Base-by-base conservation (phyloP, 2,113 vertebrate genomes). In the Ptilorrhoa leucosticta region DNA sequence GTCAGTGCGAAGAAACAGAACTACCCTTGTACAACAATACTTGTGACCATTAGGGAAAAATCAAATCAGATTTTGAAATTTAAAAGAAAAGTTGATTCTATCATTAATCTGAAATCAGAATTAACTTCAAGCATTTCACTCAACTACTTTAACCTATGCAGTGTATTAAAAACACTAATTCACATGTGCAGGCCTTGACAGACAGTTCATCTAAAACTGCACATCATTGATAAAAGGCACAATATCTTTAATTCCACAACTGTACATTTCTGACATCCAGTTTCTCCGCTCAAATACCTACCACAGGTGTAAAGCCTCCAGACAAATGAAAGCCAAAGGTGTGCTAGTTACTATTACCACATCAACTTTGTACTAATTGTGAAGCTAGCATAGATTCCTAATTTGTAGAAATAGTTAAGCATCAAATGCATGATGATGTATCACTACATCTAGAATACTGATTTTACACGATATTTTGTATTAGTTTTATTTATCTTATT, bases 381-480 rank as follows among this genome's bases (percentile, higher is more conserved):
- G 54, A 93, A 95, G 50, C n/a, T 93, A 80, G 57, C 70, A 69
- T 83, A 79, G 66, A 77, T 72, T 75, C n/a, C 58, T 92, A 30
- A 88, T 73, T 77, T 78, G 89, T 96, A 95, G 82, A 90, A 77
- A 70, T 94, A 97, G 92, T 77, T 88, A 83, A 77, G 53, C 22
- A 86, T 85, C 77, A 88, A 94, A 88, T 91, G 79, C 87, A 96
- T 91, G 92, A 87, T 82, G 20, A 68, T 58, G 40, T 89, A 79
- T 84, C 44, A 37, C 44, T 56, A 58, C 78, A 68, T 51, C 78
- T 83, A 87, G 35, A 87, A 77, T 65, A 91, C 5, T 80, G 71
- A 76, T 39, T 76, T 85, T 73, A 82, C 30, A 72, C 71, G 37
- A 7, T 79, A 77, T 58, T 87, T 87, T 85, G 10, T 65, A 66